Evolutionary conservation across 1,140 invertebrate genomes (phyloP).

Genomic region (Dendrolimus kikuchii): DNA sequence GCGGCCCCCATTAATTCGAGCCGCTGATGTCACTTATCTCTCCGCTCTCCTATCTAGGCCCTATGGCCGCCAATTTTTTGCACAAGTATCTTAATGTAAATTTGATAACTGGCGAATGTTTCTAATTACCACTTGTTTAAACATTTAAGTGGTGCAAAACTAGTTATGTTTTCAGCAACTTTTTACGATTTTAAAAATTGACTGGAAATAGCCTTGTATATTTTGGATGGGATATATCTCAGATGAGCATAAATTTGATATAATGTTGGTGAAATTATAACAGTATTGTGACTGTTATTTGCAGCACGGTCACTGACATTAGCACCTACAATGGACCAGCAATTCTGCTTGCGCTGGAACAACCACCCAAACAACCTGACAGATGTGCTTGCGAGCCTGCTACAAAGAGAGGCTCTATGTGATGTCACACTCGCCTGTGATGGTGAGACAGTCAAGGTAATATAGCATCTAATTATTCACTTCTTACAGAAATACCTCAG

Average conservation of each 20-base stretch:
- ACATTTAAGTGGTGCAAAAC: slow-evolving; percentile 31
- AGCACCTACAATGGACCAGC: slow-evolving; percentile 87
- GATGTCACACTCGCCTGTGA: slow-evolving; percentile 95
- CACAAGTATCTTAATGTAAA: slow-evolving; percentile 59
- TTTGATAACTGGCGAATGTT: slow-evolving; percentile 57
- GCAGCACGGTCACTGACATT: slow-evolving; percentile 71
- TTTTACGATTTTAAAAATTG: slow-evolving; percentile 13
- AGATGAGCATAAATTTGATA: slow-evolving; percentile 12
- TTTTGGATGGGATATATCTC: slow-evolving; percentile 10
- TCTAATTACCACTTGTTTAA: slow-evolving; percentile 46
- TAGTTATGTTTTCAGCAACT: slow-evolving; percentile 31
- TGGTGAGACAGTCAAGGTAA: slow-evolving; percentile 88
- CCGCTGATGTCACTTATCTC: slow-evolving; percentile 71
- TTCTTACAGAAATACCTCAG: neutral
- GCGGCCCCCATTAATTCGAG: slow-evolving; percentile 71
- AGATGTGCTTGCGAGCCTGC: slow-evolving; percentile 87
- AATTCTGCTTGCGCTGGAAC: slow-evolving; percentile 96
- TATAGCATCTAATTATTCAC: slow-evolving; percentile 3
- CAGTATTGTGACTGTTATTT: slow-evolving; percentile 32
- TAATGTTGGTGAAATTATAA: slow-evolving; percentile 3
- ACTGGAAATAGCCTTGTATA: slow-evolving; percentile 17
- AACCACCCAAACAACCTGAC: slow-evolving; percentile 93
- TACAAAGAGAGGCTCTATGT: slow-evolving; percentile 89
- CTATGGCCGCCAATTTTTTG: slow-evolving; percentile 69
- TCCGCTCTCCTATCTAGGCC: slow-evolving; percentile 67